These are phyloP conservation scores for Lordiphosa stackelbergi DNA, from an alignment of 1,140 invertebrate genomes.

Conservation along the genomic window DNA sequence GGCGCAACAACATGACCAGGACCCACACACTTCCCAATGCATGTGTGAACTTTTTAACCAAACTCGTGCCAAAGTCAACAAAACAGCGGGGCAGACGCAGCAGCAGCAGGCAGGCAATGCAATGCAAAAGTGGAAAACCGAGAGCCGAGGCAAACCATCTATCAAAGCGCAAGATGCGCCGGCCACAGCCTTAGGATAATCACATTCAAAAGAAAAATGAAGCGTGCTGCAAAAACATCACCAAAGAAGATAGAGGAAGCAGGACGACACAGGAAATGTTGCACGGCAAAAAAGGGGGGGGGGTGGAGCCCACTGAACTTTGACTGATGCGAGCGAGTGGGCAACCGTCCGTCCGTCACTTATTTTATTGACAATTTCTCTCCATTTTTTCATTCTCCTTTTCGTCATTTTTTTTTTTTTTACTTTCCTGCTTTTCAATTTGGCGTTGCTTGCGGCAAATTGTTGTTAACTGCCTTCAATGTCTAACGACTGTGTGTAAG, in stretches of 20 bases:
- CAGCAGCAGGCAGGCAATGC: constrained; percentile 61
- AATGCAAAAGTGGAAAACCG: constrained; percentile 40
- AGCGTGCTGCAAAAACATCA: constrained; percentile 67
- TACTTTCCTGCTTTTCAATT: constrained; percentile 56
- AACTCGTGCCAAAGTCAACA: constrained; percentile 74
- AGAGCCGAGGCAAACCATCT: constrained; percentile 38
- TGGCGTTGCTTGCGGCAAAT: constrained; percentile 68
- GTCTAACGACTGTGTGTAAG: too few species aligned
- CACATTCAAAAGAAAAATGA: constrained; percentile 73
- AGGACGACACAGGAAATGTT: constrained; percentile 60
- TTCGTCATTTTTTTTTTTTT: neutral
- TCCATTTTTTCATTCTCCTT: constrained; percentile 14
- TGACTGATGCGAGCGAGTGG: constrained; percentile 30
- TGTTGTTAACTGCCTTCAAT: constrained; percentile 55
- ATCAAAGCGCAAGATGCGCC: constrained; percentile 65
- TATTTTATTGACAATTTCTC: constrained; percentile 73
- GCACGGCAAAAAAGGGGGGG: constrained; percentile 34
- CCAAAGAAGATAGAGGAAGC: constrained; percentile 31
- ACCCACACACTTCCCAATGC: constrained; percentile 32
- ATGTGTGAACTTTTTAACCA: constrained; percentile 75
- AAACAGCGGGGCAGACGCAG: constrained; percentile 51
- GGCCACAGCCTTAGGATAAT: constrained; percentile 68
- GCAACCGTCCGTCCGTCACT: constrained; percentile 36
- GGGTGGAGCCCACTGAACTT: constrained; percentile 35
- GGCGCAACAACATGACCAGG: constrained; percentile 64